These are phyloP conservation scores for Proisotoma minuta DNA, from an alignment of 2,888 invertebrate genomes.

Conservation along the genomic window DNA sequence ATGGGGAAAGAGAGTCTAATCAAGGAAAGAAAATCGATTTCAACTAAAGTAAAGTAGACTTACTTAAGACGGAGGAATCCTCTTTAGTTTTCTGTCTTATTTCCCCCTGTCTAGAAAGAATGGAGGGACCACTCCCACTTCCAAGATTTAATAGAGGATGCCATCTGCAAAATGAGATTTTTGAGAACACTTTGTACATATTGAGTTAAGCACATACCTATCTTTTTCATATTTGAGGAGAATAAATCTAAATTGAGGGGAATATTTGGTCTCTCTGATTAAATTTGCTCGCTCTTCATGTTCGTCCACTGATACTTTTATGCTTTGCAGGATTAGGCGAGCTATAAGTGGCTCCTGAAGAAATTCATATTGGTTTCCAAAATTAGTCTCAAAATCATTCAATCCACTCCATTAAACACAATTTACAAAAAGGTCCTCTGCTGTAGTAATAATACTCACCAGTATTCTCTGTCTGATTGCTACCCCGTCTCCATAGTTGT, in stretches of 20 bases:
- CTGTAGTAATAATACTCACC: neutral
- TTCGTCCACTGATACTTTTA: constrained; percentile 41
- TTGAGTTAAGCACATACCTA: constrained; percentile 7
- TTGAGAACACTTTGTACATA: neutral
- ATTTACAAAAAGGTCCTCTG: no score
- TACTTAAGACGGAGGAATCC: no score
- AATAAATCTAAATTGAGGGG: neutral
- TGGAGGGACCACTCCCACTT: neutral
- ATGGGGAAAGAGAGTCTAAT: no score
- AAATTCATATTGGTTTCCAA: neutral
- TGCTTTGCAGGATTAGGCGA: constrained; percentile 45
- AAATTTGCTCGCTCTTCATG: neutral
- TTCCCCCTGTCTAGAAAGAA: neutral
- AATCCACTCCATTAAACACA: neutral
- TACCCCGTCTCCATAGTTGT: no score
- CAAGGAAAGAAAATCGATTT: no score
- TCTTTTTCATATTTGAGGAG: constrained; percentile 1
- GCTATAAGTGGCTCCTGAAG: constrained; percentile 43
- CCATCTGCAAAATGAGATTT: constrained; percentile 4
- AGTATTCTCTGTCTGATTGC: neutral
- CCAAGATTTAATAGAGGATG: neutral
- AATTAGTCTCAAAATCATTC: no score
- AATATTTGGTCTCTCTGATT: constrained; percentile 6
- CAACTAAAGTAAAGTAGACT: no score
- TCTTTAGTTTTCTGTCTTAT: no score